Evolutionary conservation across 2,888 invertebrate genomes (phyloP).

Genomic region (Melanophora roralis): DNA sequence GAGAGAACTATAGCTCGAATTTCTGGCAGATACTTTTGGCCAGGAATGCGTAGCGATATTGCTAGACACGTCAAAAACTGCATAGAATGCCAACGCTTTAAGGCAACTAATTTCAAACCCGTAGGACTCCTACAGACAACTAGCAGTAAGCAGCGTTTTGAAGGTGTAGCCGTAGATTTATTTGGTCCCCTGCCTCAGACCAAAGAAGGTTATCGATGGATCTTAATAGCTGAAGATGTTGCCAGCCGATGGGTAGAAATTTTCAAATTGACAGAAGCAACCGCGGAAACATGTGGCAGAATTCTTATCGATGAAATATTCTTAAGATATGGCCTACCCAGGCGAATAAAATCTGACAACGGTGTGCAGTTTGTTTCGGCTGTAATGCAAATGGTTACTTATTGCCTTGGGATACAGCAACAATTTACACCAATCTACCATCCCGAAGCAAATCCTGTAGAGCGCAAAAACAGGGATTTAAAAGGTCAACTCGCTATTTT

Average conservation of each 20-base stretch:
- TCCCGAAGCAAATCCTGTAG: slow-evolving; percentile 59
- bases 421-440: slow-evolving; percentile 58
- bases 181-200: slow-evolving; percentile 58
- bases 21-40: slow-evolving; percentile 55
- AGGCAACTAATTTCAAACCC: slow-evolving; percentile 61
- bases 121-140: slow-evolving; percentile 58
- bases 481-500: slow-evolving; percentile 38
- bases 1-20: slow-evolving; percentile 53
- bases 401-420: slow-evolving; percentile 53
- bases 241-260: slow-evolving; percentile 67
- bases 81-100: slow-evolving; percentile 55
- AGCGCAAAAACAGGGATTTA: slow-evolving; percentile 50
- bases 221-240: slow-evolving; percentile 67
- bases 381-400: slow-evolving; percentile 69
- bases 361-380: slow-evolving; percentile 70
- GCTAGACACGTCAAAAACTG: slow-evolving; percentile 41
- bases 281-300: slow-evolving; percentile 67
- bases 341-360: slow-evolving; percentile 71
- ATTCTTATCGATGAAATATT: slow-evolving; percentile 69
- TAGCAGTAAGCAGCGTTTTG: slow-evolving; percentile 56
- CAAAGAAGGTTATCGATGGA: slow-evolving; percentile 64
- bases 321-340: slow-evolving; percentile 69
- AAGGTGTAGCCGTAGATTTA: slow-evolving; percentile 58
- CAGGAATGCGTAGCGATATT: slow-evolving; percentile 54
- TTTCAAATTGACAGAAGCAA: slow-evolving; percentile 67